phyloP scores from a whole-genome alignment of 1,140 invertebrate genomes.

The Trichogramma pretiosum region DNA sequence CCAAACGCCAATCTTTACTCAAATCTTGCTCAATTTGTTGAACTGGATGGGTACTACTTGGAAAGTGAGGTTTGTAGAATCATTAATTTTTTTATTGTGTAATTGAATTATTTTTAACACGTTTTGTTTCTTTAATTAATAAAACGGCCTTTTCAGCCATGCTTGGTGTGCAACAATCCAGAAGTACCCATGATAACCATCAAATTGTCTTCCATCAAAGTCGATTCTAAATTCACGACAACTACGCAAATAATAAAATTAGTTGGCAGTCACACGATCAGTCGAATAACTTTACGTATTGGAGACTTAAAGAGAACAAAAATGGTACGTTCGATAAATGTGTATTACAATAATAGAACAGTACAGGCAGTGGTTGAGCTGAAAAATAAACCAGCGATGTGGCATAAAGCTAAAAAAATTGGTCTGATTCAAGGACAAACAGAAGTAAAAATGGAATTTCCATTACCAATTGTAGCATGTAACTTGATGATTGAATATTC shows the following conservation, averaged over 20 bases:
- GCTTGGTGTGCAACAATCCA: conserved; percentile 94
- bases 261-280: conserved; percentile 88
- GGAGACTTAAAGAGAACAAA: conserved; percentile 92
- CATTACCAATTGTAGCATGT: conserved; percentile 91
- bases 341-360: conserved; percentile 93
- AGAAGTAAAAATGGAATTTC: conserved; percentile 93
- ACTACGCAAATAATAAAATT: conserved; percentile 96
- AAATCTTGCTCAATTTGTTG: conserved; percentile 81
- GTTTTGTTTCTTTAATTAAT: background rate
- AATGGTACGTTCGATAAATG: conserved; percentile 93
- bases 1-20: conserved; percentile 91
- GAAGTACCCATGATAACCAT: conserved; percentile 87
- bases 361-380: conserved; percentile 92
- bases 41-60: conserved; percentile 91
- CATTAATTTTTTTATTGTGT: background rate
- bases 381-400: conserved; percentile 89
- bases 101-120: background rate
- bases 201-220: conserved; percentile 88
- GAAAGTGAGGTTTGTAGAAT: conserved; percentile 64
- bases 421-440: conserved; percentile 83
- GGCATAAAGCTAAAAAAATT: conserved; percentile 93
- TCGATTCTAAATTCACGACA: conserved; percentile 94
- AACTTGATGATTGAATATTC: conserved; percentile 99
- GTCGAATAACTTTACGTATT: conserved; percentile 85
- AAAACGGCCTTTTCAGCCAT: conserved; percentile 49